These are phyloP conservation scores for Drosophila punjabiensis DNA, from an alignment of 1,140 invertebrate species.

Conservation along the genomic window DNA sequence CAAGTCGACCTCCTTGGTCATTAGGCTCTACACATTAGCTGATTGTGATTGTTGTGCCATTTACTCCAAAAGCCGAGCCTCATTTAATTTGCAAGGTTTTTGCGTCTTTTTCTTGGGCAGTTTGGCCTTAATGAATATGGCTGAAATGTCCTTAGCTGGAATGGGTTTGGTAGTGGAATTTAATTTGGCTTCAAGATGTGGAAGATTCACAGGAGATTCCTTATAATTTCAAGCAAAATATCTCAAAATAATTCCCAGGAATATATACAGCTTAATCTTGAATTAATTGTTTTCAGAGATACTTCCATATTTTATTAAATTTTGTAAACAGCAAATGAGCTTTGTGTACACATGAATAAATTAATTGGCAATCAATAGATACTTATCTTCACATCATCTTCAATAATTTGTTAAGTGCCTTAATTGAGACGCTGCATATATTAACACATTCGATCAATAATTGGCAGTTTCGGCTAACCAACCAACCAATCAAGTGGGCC, in stretches of 20 bases:
- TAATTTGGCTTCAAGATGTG: background rate
- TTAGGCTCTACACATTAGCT: conserved; percentile 80
- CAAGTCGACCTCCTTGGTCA: conserved; percentile 60
- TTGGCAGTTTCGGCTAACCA: conserved; percentile 23
- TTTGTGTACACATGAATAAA: background rate
- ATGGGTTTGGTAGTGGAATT: background rate
- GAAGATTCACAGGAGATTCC: background rate
- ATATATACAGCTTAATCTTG: background rate
- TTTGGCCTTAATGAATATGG: conserved; percentile 64
- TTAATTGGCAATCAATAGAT: background rate
- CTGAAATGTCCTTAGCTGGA: conserved; percentile 33
- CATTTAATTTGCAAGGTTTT: conserved; percentile 65
- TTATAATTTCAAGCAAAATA: background rate
- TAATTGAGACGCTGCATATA: conserved; percentile 35
- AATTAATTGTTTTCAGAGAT: background rate
- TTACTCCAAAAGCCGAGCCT: conserved; percentile 62
- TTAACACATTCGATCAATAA: conserved; percentile 24
- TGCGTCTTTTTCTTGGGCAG: too few relatives aligned
- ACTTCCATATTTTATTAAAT: background rate
- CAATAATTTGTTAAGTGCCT: conserved; percentile 10
- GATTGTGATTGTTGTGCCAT: conserved; percentile 78
- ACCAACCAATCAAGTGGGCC: conserved; percentile 18
- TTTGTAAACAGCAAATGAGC: background rate
- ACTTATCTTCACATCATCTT: background rate
- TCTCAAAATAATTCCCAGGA: background rate